A percentile compares a stretch with the other conserved stretches of the same genome.
Evolutionary conservation across 2,888 invertebrate genomes (phyloP).

Genomic region (Hydrotaea cyrtoneurina): DNA sequence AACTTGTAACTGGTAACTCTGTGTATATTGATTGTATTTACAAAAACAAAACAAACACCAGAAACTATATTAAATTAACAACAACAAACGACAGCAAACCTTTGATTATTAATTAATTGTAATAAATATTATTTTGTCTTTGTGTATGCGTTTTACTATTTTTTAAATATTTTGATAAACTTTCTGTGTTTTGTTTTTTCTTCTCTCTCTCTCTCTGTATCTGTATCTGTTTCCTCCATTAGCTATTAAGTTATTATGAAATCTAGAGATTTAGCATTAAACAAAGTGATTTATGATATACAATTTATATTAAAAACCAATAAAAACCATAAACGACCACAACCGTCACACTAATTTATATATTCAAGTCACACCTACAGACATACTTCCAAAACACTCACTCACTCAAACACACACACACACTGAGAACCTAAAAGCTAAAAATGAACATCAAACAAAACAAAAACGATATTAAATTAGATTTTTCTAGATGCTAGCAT

Average conservation of each 20-base stretch:
- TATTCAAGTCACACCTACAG: conserved; percentile 1
- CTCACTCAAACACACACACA: not conserved
- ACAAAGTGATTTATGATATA: conserved; percentile 65
- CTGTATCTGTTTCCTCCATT: conserved; percentile 18
- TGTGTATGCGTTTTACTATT: conserved; percentile 12
- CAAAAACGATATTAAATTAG: not conserved
- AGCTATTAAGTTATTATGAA: conserved; percentile 56
- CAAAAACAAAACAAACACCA: not conserved
- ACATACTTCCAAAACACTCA: not conserved
- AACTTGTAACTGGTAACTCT: conserved; percentile 34
- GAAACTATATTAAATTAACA: not conserved
- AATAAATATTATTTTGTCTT: conserved; percentile 32
- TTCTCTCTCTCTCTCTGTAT: not conserved
- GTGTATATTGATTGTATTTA: conserved; percentile 49
- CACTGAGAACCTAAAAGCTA: not conserved
- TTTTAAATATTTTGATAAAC: conserved; percentile 34
- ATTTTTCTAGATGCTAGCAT: not conserved
- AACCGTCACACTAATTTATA: conserved; percentile 15
- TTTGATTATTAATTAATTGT: conserved; percentile 23
- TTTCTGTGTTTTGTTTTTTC: not conserved
- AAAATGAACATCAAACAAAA: not conserved
- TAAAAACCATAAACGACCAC: conserved; percentile 28
- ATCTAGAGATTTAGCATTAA: conserved; percentile 60
- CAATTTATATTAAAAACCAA: conserved; percentile 50
- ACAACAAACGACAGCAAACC: not conserved